Conservation (phyloP, 1,140 invertebrate genomes). For the Araneus ventricosus region DNA sequence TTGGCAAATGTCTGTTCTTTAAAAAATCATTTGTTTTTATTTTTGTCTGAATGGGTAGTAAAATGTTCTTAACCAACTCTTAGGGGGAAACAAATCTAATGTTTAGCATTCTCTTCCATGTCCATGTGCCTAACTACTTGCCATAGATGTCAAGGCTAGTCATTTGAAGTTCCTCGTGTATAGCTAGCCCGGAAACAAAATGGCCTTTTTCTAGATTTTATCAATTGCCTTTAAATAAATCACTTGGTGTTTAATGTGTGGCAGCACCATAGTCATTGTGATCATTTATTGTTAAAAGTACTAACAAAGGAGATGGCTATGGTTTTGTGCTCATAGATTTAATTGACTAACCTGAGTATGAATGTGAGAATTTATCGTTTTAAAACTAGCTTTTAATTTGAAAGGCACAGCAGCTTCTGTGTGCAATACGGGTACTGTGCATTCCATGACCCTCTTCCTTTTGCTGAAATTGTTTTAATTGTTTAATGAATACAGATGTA, state of each 20-base stretch:
- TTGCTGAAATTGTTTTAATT: conserved; percentile 75
- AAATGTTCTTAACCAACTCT: conserved; percentile 67
- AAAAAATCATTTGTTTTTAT: conserved; percentile 37
- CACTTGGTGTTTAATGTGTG: conserved; percentile 74
- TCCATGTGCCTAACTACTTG: conserved; percentile 75
- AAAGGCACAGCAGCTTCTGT: conserved; percentile 75
- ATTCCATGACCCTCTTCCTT: conserved; percentile 75
- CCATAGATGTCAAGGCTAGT: conserved; percentile 75
- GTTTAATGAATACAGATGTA: conserved; percentile 65
- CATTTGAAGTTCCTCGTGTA: conserved; percentile 75
- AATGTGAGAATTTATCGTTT: conserved; percentile 56
- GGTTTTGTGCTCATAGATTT: conserved; percentile 56
- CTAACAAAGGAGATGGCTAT: conserved; percentile 66
- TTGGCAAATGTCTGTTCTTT: conserved; percentile 52
- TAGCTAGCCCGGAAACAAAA: conserved; percentile 75
- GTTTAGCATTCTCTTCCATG: conserved; percentile 71
- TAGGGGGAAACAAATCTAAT: conserved; percentile 58
- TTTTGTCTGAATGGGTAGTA: conserved; percentile 52
- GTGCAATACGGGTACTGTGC: conserved; percentile 76
- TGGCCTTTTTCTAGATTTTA: conserved; percentile 76
- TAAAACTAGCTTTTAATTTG: conserved; percentile 71
- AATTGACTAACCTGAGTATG: conserved; percentile 60
- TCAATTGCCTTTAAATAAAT: conserved; percentile 74
- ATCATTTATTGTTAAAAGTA: conserved; percentile 72
- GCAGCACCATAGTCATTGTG: conserved; percentile 74